Percentiles rank a stretch among this genome's conserved stretches.
Evolutionary conservation across 2,113 vertebrate genomes (phyloP).

Genomic region (Montifringilla adamsi): DNA sequence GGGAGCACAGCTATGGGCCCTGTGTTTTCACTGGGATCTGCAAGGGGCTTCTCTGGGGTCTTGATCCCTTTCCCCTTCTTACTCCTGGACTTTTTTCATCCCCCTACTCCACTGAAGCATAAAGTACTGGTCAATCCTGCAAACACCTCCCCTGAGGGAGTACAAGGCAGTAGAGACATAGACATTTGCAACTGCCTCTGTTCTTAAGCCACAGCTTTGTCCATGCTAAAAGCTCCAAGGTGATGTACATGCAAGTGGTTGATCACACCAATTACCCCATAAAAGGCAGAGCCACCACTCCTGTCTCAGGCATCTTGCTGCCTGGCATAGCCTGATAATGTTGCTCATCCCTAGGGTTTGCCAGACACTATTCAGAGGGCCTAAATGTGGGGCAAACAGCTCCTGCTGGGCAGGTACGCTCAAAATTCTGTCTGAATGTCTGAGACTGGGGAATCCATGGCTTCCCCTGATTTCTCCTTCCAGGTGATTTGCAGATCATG

Average conservation of each 20-base stretch:
- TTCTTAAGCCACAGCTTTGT: not conserved
- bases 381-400: not conserved
- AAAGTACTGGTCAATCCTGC: not conserved
- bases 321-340: fast-evolving
- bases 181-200: fast-evolving
- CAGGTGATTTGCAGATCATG: not conserved
- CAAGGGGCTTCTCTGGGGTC: not conserved
- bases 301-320: fast-evolving
- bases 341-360: not conserved
- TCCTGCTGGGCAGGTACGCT: not conserved
- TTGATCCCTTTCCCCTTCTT: not conserved
- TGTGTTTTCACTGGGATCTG: not conserved
- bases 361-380: not conserved
- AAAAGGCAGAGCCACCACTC: not conserved
- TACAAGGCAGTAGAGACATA: not conserved
- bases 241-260: fast-evolving
- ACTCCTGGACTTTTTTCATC: not conserved
- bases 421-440: not conserved
- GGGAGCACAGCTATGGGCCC: fast-evolving
- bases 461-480: not conserved
- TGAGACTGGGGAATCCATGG: not conserved
- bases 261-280: not conserved
- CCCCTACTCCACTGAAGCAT: not conserved
- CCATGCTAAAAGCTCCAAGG: not conserved
- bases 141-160: not conserved